Base-by-base conservation (phyloP, 2,888 invertebrate genomes). In the Apotomis turbidana region DNA sequence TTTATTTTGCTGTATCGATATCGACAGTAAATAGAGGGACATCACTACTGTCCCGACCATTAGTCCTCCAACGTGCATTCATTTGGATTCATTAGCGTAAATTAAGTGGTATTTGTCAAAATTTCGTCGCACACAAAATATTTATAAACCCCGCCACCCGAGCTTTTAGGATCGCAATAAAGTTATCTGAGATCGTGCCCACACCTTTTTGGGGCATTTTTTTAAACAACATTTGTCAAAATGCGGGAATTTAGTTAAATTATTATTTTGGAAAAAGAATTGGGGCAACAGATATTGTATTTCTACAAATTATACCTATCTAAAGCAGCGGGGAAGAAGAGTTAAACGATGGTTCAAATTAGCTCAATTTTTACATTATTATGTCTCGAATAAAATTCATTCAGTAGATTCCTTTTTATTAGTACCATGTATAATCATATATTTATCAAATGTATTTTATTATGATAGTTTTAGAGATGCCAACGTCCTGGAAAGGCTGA, bases 41-140 rank as follows among this genome's bases (percentile, higher is more conserved):
- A 84, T 68, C 88, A 85, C 89, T 89, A 86, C 74, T 75, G 69
- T 63, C 76, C 78, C 77, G 70, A 73, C 85, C 87, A 87, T 90
- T 86, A 84, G 83, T 86, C 84, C 85, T 85, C 85, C 82, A 71
- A 84, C 80, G 80, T 85, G 87, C 90, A 90, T 90, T 89, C 85
- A 90, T 90, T 90, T 87, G 87, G 84, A 87, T 89, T 93, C 90
- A 91, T 92, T 93, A 91, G 89, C 87, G 88, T 89, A 90, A 91
- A 93, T 93, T 91, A 92, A 93, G 91, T 90, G 87, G 90, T 92
- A 92, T 93, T 91, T 91, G 91, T 92, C 91, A 90, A 90, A 90
- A 88, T 84, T 87, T 87, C 84, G 84, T 85, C 84, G 77, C 81
- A 86, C 83, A 87, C 87, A 87, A 90, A 90, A 91, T 89, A 90